Conservation (phyloP, 2,113 vertebrate genomes). For the Pandion haliaetus region DNA sequence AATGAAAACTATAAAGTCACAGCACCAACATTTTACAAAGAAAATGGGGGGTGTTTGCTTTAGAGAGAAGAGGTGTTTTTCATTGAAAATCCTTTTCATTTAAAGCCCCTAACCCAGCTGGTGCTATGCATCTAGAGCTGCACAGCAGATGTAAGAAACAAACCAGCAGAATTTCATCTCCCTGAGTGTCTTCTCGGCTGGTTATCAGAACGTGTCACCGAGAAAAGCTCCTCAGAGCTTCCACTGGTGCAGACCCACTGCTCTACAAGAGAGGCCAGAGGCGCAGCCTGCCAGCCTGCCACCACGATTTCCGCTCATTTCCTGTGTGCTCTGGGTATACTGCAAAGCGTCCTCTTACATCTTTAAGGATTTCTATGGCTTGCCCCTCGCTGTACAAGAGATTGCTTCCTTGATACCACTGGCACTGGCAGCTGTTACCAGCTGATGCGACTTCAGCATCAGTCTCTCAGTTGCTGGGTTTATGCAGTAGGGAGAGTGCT, state of each 20-base stretch:
- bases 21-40: neutral
- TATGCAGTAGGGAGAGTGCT: neutral
- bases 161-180: neutral
- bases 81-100: neutral
- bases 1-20: neutral
- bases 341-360: neutral
- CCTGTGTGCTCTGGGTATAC: neutral
- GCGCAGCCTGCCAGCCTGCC: fast-evolving
- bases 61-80: neutral
- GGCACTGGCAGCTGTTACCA: neutral
- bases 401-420: neutral
- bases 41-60: neutral
- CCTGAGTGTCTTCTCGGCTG: neutral
- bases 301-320: neutral
- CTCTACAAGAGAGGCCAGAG: neutral
- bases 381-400: neutral
- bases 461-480: neutral
- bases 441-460: neutral
- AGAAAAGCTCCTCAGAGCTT: neutral
- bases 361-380: neutral
- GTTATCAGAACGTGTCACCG: neutral
- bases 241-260: neutral
- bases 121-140: neutral
- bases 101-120: neutral
- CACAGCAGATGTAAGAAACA: neutral